Evolutionary conservation across 2,113 vertebrate genomes (phyloP).

Genomic region (Dissostichus mawsoni): DNA sequence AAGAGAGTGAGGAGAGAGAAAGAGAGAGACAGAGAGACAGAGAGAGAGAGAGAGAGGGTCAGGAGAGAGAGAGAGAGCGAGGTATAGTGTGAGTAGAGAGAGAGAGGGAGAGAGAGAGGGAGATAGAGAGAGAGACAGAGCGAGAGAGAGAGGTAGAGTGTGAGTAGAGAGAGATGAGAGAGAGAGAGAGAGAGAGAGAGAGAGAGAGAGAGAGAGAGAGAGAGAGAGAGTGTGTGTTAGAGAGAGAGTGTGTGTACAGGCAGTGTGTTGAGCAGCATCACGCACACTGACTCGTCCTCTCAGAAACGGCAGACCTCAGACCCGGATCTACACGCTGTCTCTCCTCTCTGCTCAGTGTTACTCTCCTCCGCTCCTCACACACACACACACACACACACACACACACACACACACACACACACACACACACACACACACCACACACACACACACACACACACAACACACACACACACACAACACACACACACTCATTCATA

Average conservation of each 20-base stretch:
- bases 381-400: too few relatives aligned
- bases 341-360: too few relatives aligned
- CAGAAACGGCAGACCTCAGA: conserved; percentile 14
- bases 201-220: not conserved
- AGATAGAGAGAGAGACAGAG: not conserved
- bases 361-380: too few relatives aligned
- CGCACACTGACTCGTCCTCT: conserved; percentile 36
- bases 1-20: not conserved
- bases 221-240: not conserved
- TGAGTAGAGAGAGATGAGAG: not conserved
- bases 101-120: too few relatives aligned
- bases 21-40: not conserved
- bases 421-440: too few relatives aligned
- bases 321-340: not conserved
- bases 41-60: not conserved
- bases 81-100: not conserved
- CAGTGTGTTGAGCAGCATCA: conserved; percentile 6
- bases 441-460: too few relatives aligned
- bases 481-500: too few relatives aligned
- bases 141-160: not conserved
- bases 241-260: not conserved
- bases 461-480: too few relatives aligned
- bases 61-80: not conserved
- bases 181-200: not conserved
- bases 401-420: too few relatives aligned